Evolutionary conservation across 2,113 vertebrate genomes (phyloP), one percentile per base, ranked within the genome.

Genomic region (Paramormyrops kingsleyae): DNA sequence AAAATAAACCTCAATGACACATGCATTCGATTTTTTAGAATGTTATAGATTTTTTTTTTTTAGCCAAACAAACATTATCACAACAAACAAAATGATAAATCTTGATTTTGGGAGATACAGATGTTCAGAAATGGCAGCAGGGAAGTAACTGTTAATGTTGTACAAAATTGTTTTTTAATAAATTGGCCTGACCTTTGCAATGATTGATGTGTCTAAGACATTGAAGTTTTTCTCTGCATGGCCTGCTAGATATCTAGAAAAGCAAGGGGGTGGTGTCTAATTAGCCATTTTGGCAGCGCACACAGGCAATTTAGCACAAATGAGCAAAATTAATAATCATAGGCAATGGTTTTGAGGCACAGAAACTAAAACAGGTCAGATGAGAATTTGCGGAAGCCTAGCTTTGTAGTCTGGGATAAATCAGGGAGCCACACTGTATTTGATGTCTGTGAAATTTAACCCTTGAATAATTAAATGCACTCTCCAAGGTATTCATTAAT

Each of bases 291-390:
- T 8, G 24, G 89, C 27, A 47, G 17, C 46, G 24, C 70, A 83
- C 39, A n/a, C 56, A 80, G 80, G 39, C 27, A 85, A 85, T 83
- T 85, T 52, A 89, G 35, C 31, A 84, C 77, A 89, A 80, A 83
- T 89, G 42, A 62, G 31, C 35, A 59, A 3, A 84, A 84, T 42
- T 46, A 47, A 89, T 46, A 44, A 35, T 46, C 39, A 46, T 44
- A 59, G 15, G 24, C n/a, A 35, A 31, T 52, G 85, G 85, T 52
- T 39, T 59, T 39, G 87, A 62, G 39, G 35, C 53, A 42, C 7
- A 24, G 56, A 62, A 42, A 66, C 52, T 59, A 88, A 88, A 88
- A 46, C 35, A 59, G 56, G 52, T 88, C 87, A 88, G 31, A 44
- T 88, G 35, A 35, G 31, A 31, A 31, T 31, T 15, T 39, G 27